These are phyloP conservation scores for Discoglossus pictus DNA, from an alignment of 2,797 vertebrate species.

Conservation along the genomic window DNA sequence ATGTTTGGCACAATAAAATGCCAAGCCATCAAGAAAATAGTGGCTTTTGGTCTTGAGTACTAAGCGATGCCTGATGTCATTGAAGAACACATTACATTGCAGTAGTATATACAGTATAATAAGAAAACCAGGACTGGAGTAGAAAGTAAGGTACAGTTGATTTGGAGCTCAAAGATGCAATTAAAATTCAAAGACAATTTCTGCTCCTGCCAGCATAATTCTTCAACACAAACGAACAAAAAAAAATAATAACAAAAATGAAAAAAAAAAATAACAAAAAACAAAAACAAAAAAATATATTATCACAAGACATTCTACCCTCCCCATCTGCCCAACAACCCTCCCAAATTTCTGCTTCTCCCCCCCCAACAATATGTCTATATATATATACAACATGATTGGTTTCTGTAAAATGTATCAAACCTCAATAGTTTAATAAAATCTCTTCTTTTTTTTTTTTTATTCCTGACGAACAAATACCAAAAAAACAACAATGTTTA, in stretches of 20 bases:
- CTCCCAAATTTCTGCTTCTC: conserved; percentile 55
- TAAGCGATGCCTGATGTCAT: conserved; percentile 35
- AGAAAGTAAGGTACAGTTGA: conserved; percentile 49
- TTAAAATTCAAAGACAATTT: conserved; percentile 77
- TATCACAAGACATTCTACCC: conserved; percentile 53
- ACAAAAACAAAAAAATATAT: conserved; percentile 37
- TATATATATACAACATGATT: conserved; percentile 89
- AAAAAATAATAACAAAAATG: conserved; percentile 45
- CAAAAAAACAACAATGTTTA: conserved; percentile 81
- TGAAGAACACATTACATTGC: conserved; percentile 38
- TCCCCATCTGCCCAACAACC: conserved; percentile 50
- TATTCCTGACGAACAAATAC: conserved; percentile 91
- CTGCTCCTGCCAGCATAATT: conserved; percentile 75
- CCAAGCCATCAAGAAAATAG: conserved; percentile 37
- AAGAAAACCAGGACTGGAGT: conserved; percentile 52
- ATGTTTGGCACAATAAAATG: conserved; percentile 37
- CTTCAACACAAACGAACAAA: conserved; percentile 64
- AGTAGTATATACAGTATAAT: conserved; percentile 47
- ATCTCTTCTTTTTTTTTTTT: conserved; percentile 77
- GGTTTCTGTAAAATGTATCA: conserved; percentile 94
- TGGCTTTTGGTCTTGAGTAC: conserved; percentile 42
- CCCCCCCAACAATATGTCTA: conserved; percentile 73
- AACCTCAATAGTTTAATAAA: conserved; percentile 97
- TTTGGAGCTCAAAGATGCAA: conserved; percentile 70
- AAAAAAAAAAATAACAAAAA: conserved; percentile 43